A percentile compares a stretch with the other conserved stretches of the same genome.
Evolutionary conservation across 2,888 invertebrate genomes (phyloP).

Genomic region (Pelosia muscerda): DNA sequence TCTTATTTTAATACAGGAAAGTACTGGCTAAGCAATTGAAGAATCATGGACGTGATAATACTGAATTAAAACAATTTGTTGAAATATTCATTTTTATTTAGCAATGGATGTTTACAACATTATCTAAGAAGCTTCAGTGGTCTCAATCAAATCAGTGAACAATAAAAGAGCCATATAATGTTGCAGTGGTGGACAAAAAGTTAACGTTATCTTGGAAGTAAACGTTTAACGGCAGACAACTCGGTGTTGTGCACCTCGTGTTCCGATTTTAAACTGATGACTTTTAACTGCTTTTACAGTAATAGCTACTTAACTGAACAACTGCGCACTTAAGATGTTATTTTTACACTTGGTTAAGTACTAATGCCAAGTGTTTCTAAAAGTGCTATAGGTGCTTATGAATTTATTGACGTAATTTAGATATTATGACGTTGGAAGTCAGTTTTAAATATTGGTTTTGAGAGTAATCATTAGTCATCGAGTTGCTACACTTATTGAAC

Average conservation of each 20-base stretch:
- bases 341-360: constrained; percentile 49
- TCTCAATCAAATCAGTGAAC: constrained; percentile 73
- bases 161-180: constrained; percentile 81
- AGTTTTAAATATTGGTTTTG: background rate
- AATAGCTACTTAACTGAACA: constrained; percentile 79
- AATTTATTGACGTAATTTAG: constrained; percentile 14
- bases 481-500: no score
- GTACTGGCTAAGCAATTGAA: background rate
- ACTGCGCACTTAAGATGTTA: constrained; percentile 68
- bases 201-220: constrained; percentile 80
- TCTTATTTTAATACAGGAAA: no score
- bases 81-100: background rate
- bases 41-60: constrained; percentile 4
- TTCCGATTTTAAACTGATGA: constrained; percentile 83
- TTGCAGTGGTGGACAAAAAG: constrained; percentile 77
- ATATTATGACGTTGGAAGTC: background rate
- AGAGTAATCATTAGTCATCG: background rate
- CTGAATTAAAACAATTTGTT: background rate
- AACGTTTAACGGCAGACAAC: constrained; percentile 80
- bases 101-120: constrained; percentile 63
- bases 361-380: constrained; percentile 29
- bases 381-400: constrained; percentile 5
- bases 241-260: constrained; percentile 68
- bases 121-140: constrained; percentile 63
- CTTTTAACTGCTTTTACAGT: constrained; percentile 76